These are phyloP conservation scores for Pasiphila rectangulata DNA, from an alignment of 2,888 invertebrate genomes.

Conservation along the genomic window DNA sequence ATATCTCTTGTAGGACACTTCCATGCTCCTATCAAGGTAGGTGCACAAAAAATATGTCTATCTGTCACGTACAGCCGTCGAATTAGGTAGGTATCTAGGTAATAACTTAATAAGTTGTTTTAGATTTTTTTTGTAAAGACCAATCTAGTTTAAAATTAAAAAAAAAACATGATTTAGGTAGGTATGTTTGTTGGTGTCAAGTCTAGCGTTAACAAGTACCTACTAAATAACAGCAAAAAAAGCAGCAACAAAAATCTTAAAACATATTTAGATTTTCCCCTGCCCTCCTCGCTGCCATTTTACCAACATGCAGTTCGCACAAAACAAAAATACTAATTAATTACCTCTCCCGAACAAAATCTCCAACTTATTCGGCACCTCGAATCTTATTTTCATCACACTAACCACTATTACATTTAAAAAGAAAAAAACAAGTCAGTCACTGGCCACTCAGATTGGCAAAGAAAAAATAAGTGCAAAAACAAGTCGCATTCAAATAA, in stretches of 20 bases:
- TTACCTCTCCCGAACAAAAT: slow-evolving; percentile 72
- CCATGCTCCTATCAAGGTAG: no score
- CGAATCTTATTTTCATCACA: slow-evolving; percentile 76
- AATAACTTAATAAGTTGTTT: no score
- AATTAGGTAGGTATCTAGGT: no score
- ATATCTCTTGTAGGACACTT: no score
- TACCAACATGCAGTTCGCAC: slow-evolving; percentile 18
- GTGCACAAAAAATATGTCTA: no score
- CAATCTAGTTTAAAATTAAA: no score
- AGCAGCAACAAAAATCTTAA: slow-evolving; percentile 10
- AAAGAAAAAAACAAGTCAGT: slow-evolving; percentile 22
- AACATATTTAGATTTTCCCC: slow-evolving; percentile 17
- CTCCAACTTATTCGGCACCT: slow-evolving; percentile 78
- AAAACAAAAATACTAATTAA: slow-evolving; percentile 40
- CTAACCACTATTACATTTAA: slow-evolving; percentile 37
- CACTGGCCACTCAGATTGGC: neutral
- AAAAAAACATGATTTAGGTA: no score
- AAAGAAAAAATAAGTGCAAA: neutral
- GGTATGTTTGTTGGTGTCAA: neutral
- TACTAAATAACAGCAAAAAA: neutral
- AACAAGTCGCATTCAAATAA: slow-evolving; percentile 41
- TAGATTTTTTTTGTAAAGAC: no score
- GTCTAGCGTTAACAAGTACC: no score
- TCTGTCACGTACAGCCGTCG: no score
- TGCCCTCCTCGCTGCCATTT: slow-evolving; percentile 22